A percentile compares a stretch with the other conserved stretches of the same genome.
Evolutionary conservation across 2,113 vertebrate genomes (phyloP).

Genomic region (Motacilla alba): DNA sequence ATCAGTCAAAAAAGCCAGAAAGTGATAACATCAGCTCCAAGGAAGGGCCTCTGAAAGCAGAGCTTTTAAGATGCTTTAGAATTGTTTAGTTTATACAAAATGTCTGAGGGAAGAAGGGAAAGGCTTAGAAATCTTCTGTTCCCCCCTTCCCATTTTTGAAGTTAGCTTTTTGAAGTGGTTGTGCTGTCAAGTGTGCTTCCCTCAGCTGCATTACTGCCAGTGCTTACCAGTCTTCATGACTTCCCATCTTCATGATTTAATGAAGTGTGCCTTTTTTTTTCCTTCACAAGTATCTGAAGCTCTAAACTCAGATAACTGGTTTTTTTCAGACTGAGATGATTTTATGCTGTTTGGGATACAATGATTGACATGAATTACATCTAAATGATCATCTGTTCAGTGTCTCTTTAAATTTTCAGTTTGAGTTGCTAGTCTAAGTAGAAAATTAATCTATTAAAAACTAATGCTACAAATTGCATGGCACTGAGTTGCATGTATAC

Average conservation of each 20-base stretch:
- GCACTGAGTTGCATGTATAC: not conserved
- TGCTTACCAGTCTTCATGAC: not conserved
- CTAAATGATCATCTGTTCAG: not conserved
- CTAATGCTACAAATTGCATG: not conserved
- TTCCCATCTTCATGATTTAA: not conserved
- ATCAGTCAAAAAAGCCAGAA: not conserved
- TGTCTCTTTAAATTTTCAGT: not conserved
- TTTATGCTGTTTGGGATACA: not conserved
- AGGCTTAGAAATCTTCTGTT: not conserved
- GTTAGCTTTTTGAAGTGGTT: not conserved
- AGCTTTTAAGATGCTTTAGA: not conserved
- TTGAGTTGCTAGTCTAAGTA: not conserved
- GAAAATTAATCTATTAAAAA: not conserved
- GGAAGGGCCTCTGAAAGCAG: not conserved
- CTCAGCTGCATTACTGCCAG: not conserved
- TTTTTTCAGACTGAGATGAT: not conserved
- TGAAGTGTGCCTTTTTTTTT: not conserved
- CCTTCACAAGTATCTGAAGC: not conserved
- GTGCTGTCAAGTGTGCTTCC: not conserved
- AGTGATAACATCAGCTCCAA: not conserved
- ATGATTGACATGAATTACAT: not conserved
- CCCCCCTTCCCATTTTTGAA: not conserved
- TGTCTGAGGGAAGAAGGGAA: not conserved
- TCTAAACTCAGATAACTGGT: not conserved
- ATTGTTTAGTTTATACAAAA: not conserved